Conservation (phyloP, 2,797 vertebrate genomes). For the Gymnoscopelus braueri region DNA sequence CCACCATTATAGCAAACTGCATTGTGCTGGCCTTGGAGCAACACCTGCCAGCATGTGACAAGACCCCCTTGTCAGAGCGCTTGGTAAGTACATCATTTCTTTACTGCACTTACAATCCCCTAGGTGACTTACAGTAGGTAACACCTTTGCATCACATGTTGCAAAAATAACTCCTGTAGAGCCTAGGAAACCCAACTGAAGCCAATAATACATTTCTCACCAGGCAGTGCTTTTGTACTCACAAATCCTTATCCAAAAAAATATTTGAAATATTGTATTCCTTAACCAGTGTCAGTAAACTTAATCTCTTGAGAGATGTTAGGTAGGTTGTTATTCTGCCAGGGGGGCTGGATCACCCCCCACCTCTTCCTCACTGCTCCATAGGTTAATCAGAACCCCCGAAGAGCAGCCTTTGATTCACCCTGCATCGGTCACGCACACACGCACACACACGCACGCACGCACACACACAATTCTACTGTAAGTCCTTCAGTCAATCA, state of each 20-base stretch:
- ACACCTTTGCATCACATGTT: neutral
- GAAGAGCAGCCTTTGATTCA: slow-evolving; percentile 42
- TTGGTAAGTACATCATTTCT: slow-evolving; percentile 85
- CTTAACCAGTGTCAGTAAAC: too few species aligned
- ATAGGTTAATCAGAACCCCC: slow-evolving; percentile 46
- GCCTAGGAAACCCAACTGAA: too few species aligned
- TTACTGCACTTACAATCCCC: neutral
- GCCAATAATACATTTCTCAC: too few species aligned
- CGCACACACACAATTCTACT: slow-evolving; percentile 11
- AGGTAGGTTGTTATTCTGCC: too few species aligned
- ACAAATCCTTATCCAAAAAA: too few species aligned
- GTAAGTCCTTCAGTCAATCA: slow-evolving; percentile 26
- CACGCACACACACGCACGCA: too few species aligned
- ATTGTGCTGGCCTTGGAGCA: slow-evolving; percentile 97
- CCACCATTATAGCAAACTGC: slow-evolving; percentile 98
- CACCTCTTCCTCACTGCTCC: slow-evolving; percentile 18
- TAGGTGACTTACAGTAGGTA: too few species aligned
- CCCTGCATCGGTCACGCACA: neutral
- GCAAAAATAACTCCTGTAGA: too few species aligned
- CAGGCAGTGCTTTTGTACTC: too few species aligned
- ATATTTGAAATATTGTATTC: too few species aligned
- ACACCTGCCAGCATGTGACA: slow-evolving; percentile 94
- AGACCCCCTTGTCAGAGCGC: slow-evolving; percentile 96
- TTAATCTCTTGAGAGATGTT: too few species aligned
- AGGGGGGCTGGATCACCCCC: too few species aligned